These are phyloP conservation scores for Enteromius anoplus DNA, from an alignment of 2,797 vertebrate genomes.

Conservation along the genomic window DNA sequence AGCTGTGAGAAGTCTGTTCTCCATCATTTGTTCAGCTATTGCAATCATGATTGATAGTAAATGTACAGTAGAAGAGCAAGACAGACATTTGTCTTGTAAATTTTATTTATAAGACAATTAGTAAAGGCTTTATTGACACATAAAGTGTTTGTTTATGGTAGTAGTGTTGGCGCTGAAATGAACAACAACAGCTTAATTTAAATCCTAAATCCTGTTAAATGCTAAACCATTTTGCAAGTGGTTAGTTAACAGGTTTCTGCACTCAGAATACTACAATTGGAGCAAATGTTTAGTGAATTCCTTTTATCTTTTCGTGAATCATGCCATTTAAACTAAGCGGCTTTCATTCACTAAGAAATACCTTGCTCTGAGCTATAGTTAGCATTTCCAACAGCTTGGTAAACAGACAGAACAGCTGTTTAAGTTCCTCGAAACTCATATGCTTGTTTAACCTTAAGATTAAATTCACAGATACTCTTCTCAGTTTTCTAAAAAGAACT, in stretches of 20 bases:
- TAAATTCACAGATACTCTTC: not conserved
- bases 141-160: not conserved
- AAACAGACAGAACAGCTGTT: constrained; percentile 29
- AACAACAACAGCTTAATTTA: not conserved
- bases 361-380: constrained; percentile 9
- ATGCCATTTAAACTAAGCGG: not conserved
- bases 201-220: not conserved
- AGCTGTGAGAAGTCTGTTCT: not conserved
- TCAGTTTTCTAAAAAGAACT: not conserved
- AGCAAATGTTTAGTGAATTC: not conserved
- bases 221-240: not conserved
- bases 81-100: not conserved
- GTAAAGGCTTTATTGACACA: not conserved
- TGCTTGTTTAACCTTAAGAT: constrained; percentile 34
- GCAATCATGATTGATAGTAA: not conserved
- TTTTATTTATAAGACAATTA: not conserved
- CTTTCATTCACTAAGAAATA: not conserved
- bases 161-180: not conserved
- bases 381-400: constrained; percentile 31
- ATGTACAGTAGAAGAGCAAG: not conserved
- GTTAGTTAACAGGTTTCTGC: not conserved
- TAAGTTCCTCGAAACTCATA: constrained; percentile 1
- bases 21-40: not conserved
- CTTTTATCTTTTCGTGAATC: not conserved
- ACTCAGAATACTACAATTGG: not conserved